Evolutionary conservation across 2,113 vertebrate species (phyloP).

Genomic region (Prionailurus bengalensis): DNA sequence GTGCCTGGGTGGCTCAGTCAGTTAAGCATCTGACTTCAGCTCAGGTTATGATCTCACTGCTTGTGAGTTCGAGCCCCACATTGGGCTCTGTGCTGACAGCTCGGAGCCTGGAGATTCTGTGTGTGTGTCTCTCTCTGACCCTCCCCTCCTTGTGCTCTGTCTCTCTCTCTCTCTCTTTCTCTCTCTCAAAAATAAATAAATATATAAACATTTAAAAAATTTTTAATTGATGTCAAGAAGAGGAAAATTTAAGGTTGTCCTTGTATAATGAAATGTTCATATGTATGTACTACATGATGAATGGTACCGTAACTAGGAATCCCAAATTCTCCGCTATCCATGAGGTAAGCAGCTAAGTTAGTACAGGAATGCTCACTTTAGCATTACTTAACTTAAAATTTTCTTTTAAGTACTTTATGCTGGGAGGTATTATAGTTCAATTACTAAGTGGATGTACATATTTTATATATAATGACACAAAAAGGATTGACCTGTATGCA

Average conservation of each 20-base stretch:
- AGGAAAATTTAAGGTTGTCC: neutral
- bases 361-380: neutral
- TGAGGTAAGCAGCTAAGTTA: constrained; percentile 19
- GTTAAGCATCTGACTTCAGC: too few species aligned
- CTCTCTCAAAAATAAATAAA: too few species aligned
- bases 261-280: neutral
- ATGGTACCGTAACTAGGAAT: neutral
- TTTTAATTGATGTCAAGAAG: constrained; percentile 24
- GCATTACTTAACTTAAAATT: neutral
- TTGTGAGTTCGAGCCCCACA: too few species aligned
- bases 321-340: neutral
- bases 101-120: too few species aligned
- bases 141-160: too few species aligned
- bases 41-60: too few species aligned
- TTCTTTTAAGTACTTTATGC: constrained; percentile 16
- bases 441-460: neutral
- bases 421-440: neutral
- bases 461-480: constrained; percentile 27
- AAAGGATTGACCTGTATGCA: constrained; percentile 7
- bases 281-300: neutral
- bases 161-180: too few species aligned
- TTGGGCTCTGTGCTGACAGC: too few species aligned
- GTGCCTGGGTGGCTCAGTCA: too few species aligned
- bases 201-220: too few species aligned
- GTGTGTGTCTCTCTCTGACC: too few species aligned